Evolutionary conservation across 2,797 vertebrate genomes (phyloP).

Genomic region (Acestrorhynchus altus): DNA sequence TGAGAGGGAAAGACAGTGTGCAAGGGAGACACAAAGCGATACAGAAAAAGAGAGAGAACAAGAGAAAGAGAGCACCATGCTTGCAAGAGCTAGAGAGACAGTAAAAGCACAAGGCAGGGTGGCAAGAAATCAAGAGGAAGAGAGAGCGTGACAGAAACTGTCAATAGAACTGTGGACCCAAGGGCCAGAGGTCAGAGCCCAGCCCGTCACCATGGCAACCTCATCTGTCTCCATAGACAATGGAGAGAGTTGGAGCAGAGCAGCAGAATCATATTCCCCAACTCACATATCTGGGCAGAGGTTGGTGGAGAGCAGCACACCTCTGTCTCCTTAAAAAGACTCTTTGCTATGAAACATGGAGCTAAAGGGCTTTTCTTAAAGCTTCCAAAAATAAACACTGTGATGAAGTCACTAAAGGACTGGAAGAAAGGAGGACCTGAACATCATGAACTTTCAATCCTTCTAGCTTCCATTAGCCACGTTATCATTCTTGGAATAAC

Average conservation of each 20-base stretch:
- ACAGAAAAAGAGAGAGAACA: conserved; percentile 16
- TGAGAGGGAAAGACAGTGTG: neutral
- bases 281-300: neutral
- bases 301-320: neutral
- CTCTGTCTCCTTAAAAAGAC: neutral
- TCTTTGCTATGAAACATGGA: neutral
- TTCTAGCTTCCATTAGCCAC: neutral
- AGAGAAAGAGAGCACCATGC: neutral
- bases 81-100: conserved; percentile 8
- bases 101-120: conserved; percentile 2
- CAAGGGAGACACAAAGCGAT: no score
- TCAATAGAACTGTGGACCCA: neutral
- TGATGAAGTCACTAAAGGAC: neutral
- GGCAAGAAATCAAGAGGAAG: neutral
- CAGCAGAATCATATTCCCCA: no score
- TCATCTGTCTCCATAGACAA: conserved; percentile 10
- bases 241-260: neutral
- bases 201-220: conserved; percentile 35
- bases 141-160: conserved; percentile 17
- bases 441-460: neutral
- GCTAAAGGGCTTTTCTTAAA: neutral
- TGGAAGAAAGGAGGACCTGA: neutral
- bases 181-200: conserved; percentile 36
- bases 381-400: neutral
- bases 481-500: neutral